phyloP scores from a whole-genome alignment of 2,113 vertebrate genomes.

The Lepisosteus osseus region DNA sequence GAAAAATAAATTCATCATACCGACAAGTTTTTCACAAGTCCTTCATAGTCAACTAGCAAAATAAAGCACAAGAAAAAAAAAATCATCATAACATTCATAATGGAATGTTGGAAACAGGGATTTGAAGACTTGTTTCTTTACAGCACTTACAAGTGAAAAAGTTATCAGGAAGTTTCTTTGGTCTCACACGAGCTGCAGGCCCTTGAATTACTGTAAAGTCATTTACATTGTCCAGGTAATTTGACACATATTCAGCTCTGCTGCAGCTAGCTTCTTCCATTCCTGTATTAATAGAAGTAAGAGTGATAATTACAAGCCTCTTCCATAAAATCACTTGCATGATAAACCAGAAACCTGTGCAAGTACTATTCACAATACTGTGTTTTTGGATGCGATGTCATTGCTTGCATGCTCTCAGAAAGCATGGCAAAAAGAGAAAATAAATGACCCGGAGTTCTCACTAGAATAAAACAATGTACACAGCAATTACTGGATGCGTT shows the following conservation, averaged over 20 bases:
- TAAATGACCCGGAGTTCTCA: too few species aligned
- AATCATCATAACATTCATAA: neutral
- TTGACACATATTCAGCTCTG: conserved; percentile 66
- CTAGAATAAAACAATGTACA: too few species aligned
- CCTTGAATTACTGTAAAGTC: conserved; percentile 79
- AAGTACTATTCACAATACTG: too few species aligned
- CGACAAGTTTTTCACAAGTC: conserved; percentile 85
- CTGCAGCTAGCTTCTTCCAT: conserved; percentile 85
- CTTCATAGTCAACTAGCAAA: conserved; percentile 84
- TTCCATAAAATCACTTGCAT: too few species aligned
- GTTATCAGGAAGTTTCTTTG: conserved; percentile 64
- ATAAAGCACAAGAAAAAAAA: conserved; percentile 32
- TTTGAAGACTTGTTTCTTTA: conserved; percentile 37
- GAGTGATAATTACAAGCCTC: neutral
- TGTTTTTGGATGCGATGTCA: too few species aligned
- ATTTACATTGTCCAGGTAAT: conserved; percentile 60
- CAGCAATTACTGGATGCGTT: too few species aligned
- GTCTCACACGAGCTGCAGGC: conserved; percentile 78
- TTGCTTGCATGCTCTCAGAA: too few species aligned
- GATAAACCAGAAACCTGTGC: too few species aligned
- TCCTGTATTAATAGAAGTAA: conserved; percentile 59
- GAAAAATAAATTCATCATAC: conserved; percentile 70
- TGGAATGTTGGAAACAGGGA: too few species aligned
- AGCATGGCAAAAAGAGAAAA: too few species aligned
- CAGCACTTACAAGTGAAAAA: conserved; percentile 79